These are phyloP conservation scores for Camponotus fellah DNA, from an alignment of 2,888 invertebrate species.

Conservation along the genomic window DNA sequence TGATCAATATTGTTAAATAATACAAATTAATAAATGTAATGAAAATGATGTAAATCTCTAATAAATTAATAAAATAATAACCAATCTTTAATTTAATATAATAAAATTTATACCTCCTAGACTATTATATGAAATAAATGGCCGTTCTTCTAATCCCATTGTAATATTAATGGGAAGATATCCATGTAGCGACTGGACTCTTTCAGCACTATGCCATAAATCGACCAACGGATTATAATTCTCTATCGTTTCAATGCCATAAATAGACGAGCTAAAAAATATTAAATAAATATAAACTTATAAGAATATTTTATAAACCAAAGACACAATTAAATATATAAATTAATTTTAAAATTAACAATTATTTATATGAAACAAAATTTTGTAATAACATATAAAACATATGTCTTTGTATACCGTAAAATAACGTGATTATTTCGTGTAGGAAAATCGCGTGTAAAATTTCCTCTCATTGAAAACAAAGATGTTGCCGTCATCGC, in stretches of 20 bases:
- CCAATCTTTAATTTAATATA: not conserved
- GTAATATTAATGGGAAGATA: constrained; percentile 89
- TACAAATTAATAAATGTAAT: not conserved
- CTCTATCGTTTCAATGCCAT: constrained; percentile 86
- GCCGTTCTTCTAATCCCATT: constrained; percentile 79
- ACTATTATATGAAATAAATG: constrained; percentile 82
- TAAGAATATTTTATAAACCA: constrained; percentile 14
- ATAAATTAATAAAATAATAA: no score
- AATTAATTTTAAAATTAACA: no score
- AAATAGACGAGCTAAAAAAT: constrained; percentile 87
- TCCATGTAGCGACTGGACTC: constrained; percentile 90
- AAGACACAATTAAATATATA: not conserved
- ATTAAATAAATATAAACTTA: not conserved
- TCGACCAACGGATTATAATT: constrained; percentile 89
- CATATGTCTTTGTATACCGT: constrained; percentile 87
- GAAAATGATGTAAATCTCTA: not conserved
- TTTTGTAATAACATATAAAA: constrained; percentile 85
- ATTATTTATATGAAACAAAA: not conserved
- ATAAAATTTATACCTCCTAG: constrained; percentile 76
- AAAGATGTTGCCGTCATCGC: constrained; percentile 87
- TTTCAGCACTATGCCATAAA: constrained; percentile 89
- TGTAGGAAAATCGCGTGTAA: constrained; percentile 88
- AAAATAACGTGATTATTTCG: constrained; percentile 88
- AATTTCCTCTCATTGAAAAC: constrained; percentile 90
- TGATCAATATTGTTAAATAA: not conserved